phyloP scores from a whole-genome alignment of 2,113 vertebrate genomes.

The Callopanchax toddi region DNA sequence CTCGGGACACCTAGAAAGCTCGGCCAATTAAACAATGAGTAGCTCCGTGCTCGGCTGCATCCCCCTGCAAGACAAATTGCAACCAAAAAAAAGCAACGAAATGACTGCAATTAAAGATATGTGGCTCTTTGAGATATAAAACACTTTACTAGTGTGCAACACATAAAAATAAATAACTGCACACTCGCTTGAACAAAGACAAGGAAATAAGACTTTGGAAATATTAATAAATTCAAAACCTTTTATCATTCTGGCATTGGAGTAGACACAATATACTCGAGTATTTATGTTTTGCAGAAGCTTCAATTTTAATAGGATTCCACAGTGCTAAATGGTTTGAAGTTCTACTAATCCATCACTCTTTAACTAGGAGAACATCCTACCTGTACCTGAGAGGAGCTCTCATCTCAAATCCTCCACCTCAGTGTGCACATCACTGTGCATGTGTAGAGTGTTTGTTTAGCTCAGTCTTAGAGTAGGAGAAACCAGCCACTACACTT shows the following conservation, averaged over 20 bases:
- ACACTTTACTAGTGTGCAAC: too few species aligned
- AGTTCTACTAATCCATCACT: constrained; percentile 56
- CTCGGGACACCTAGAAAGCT: constrained; percentile 59
- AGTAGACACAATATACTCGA: background rate
- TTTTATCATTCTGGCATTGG: background rate
- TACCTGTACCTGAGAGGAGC: constrained; percentile 44
- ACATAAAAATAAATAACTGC: background rate
- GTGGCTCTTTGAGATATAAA: background rate
- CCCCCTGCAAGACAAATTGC: constrained; percentile 3
- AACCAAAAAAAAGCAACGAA: background rate
- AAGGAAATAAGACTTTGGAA: background rate
- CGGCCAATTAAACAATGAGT: constrained; percentile 49
- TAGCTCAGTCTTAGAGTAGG: constrained; percentile 23
- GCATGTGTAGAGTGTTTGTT: constrained; percentile 30
- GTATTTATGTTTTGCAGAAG: constrained; percentile 1
- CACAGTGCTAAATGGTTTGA: constrained; percentile 46
- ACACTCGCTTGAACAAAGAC: background rate
- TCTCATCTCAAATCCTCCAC: constrained; percentile 51
- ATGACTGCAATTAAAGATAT: background rate
- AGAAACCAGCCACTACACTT: constrained; percentile 22
- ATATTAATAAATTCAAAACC: background rate
- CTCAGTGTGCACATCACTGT: constrained; percentile 13
- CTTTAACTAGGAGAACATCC: constrained; percentile 48
- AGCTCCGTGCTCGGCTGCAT: constrained; percentile 15
- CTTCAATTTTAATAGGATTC: constrained; percentile 31